Percentiles rank a stretch among this genome's conserved stretches.
phyloP scores from a whole-genome alignment of 1,140 invertebrate genomes.

The Philopotamus ludificatus region DNA sequence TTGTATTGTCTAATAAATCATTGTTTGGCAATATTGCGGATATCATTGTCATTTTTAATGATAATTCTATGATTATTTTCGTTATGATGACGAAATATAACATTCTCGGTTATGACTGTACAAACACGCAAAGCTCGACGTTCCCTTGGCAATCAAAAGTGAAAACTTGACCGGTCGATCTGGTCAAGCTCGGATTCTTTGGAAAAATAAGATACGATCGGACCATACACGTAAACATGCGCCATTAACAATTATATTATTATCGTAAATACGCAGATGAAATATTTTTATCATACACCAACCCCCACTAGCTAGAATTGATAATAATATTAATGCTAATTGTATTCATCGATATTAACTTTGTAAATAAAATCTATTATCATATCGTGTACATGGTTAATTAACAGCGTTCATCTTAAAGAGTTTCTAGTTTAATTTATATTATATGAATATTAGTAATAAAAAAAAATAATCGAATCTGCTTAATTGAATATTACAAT shows the following conservation, averaged over 20 bases:
- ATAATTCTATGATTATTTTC: neutral
- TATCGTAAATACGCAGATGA: too few relatives aligned
- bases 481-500: too few relatives aligned
- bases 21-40: neutral
- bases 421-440: too few relatives aligned
- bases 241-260: neutral
- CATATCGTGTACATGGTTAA: neutral
- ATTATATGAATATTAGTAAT: too few relatives aligned
- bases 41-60: neutral
- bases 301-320: too few relatives aligned
- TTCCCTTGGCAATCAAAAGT: constrained; percentile 34
- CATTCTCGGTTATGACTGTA: constrained; percentile 5
- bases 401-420: too few relatives aligned
- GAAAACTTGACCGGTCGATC: constrained; percentile 33
- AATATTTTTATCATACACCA: too few relatives aligned
- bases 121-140: neutral
- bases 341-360: too few relatives aligned
- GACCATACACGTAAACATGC: neutral
- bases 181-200: constrained; percentile 16
- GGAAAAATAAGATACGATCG: neutral
- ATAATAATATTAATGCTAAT: too few relatives aligned
- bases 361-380: neutral
- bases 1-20: too few relatives aligned
- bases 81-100: neutral
- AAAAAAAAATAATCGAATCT: too few relatives aligned